Evolutionary conservation across 35 echinoderm and acorn worm genomes (phyloP).

Genomic region (Amphiura filiformis): DNA sequence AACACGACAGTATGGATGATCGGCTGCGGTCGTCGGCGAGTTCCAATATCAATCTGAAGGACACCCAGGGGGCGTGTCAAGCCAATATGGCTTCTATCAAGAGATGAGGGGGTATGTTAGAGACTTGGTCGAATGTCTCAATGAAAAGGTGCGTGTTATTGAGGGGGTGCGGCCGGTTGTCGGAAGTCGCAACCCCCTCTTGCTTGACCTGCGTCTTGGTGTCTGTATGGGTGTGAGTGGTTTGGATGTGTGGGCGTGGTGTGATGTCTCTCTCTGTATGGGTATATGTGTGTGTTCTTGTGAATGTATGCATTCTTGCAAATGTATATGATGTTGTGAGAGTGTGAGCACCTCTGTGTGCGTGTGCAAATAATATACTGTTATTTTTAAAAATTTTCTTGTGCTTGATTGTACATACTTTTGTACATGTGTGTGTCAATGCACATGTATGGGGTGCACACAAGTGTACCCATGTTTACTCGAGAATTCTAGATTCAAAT

Average conservation of each 20-base stretch:
- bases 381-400: too few relatives aligned
- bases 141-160: slow-evolving; percentile 85
- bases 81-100: slow-evolving; percentile 92
- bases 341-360: too few relatives aligned
- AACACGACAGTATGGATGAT: slow-evolving; percentile 61
- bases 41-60: slow-evolving; percentile 57
- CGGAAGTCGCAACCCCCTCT: background rate
- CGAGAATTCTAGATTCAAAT: too few relatives aligned
- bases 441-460: too few relatives aligned
- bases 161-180: slow-evolving; percentile 15
- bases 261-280: background rate
- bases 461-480: too few relatives aligned
- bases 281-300: too few relatives aligned
- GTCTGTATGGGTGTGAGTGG: background rate
- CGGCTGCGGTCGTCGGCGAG: slow-evolving; percentile 60
- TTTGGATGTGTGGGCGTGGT: background rate
- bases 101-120: slow-evolving; percentile 96
- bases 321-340: too few relatives aligned
- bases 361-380: too few relatives aligned
- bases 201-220: background rate
- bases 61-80: slow-evolving; percentile 50
- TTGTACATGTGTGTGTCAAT: too few relatives aligned
- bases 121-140: slow-evolving; percentile 94
- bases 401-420: too few relatives aligned
- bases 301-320: too few relatives aligned